Evolutionary conservation across 2,888 invertebrate species (phyloP).

Genomic region (Tethea ocularis): DNA sequence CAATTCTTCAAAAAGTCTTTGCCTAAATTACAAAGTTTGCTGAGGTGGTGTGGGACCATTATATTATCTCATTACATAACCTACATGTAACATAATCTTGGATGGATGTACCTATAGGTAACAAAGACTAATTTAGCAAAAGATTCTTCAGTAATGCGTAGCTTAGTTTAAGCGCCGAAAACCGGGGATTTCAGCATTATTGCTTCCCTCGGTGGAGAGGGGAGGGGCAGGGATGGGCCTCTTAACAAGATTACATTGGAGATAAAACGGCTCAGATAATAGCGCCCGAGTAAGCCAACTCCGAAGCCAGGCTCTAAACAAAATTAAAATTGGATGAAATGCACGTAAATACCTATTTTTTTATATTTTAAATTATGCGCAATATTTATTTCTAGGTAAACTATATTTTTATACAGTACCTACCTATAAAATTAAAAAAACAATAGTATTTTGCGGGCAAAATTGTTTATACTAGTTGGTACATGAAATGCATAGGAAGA

Average conservation of each 20-base stretch:
- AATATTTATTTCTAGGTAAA: no score
- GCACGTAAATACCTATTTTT: constrained; percentile 20
- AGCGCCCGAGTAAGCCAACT: constrained; percentile 68
- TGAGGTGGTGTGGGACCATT: no score
- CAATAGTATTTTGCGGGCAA: no score
- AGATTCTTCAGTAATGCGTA: constrained; percentile 64
- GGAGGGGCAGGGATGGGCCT: constrained; percentile 53
- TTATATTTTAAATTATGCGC: not conserved
- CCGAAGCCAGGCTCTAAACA: constrained; percentile 60
- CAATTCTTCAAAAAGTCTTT: no score
- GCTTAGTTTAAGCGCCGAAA: constrained; percentile 78
- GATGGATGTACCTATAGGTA: constrained; percentile 13
- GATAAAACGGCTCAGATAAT: constrained; percentile 81
- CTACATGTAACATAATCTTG: not conserved
- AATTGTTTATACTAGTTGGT: no score
- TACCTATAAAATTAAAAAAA: no score
- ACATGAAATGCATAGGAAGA: no score
- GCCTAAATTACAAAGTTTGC: no score
- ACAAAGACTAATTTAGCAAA: constrained; percentile 61
- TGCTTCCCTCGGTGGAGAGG: constrained; percentile 53
- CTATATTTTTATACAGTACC: no score
- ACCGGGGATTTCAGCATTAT: constrained; percentile 78
- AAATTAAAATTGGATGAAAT: constrained; percentile 73
- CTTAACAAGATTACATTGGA: constrained; percentile 83
- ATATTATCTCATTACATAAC: no score